Base-by-base conservation (phyloP, 2,888 invertebrate genomes). In the Drosophila demipolita region DNA sequence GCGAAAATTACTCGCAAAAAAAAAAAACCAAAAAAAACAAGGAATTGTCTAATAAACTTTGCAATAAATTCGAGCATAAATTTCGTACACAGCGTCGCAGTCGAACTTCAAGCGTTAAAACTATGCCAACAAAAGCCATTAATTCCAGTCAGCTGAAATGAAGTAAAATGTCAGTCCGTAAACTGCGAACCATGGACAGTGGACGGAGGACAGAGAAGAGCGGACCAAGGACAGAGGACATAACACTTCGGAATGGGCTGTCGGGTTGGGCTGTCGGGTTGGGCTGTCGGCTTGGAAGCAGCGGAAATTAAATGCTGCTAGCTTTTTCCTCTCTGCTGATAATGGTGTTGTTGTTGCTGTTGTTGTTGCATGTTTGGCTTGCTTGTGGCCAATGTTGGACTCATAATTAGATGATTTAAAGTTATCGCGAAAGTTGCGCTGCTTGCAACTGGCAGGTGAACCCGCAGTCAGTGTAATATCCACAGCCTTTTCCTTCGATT, bases 371-470 rank as follows among this genome's bases (percentile, higher is more conserved):
- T 68, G 55, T n/a, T 33, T 64, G 58, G 73, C 48, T 61, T 59
- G 60, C 81, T 73, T 78, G 87, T 76, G 87, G 76, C 80, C 84
- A 66, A 76, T 82, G 79, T 73, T 71, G 75, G 72, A 75, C 82
- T 85, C 86, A 90, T 90, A 90, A 90, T 90, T 90, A 90, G 90
- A 90, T 90, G 90, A 90, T 90, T 90, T 90, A 90, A 82, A 85
- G 88, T 90, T 90, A 90, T 90, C 87, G 91, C 83, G 71, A 90
- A 90, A 90, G 85, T 89, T 90, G 70, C 75, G 77, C 33, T 52
- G 75, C 78, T 57, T 74, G 73, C 78, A 81, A 59, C 80, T 78
- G 69, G 66, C 52, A 65, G 68, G 57, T 64, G 58, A 49, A 38
- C 36, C 35, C 11, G 59, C 36, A 32, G 20, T 36, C 48, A 38